Evolutionary conservation across 2,888 invertebrate genomes (phyloP).

Genomic region (Ypsolopha sequella): DNA sequence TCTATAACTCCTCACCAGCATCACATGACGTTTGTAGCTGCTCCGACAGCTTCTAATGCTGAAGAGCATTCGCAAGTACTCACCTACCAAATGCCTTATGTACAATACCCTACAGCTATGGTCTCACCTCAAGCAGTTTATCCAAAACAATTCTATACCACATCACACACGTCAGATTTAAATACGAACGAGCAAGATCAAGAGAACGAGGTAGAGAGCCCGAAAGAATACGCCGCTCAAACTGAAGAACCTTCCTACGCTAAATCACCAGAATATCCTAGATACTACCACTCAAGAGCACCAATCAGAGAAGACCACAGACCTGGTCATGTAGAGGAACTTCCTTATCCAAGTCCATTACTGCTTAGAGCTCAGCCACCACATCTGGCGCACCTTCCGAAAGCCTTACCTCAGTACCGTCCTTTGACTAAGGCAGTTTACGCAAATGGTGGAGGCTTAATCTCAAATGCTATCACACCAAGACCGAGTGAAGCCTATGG

Average conservation of each 20-base stretch:
- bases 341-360: constrained; percentile 48
- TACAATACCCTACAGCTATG: constrained; percentile 35
- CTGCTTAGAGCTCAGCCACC: constrained; percentile 37
- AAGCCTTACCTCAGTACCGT: constrained; percentile 45
- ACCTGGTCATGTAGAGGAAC: constrained; percentile 28
- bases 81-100: constrained; percentile 38
- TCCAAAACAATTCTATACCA: constrained; percentile 4
- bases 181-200: constrained; percentile 36
- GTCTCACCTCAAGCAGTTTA: constrained; percentile 26
- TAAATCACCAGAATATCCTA: constrained; percentile 30
- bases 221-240: constrained; percentile 32
- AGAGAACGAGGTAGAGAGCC: constrained; percentile 29
- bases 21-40: constrained; percentile 5
- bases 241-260: constrained; percentile 28
- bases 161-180: constrained; percentile 22
- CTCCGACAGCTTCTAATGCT: constrained; percentile 4
- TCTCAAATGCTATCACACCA: constrained; percentile 25
- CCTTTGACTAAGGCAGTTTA: constrained; percentile 48
- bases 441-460: constrained; percentile 23
- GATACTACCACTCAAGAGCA: constrained; percentile 42
- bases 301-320: constrained; percentile 40
- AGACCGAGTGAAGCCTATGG: constrained; percentile 33
- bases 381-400: constrained; percentile 50
- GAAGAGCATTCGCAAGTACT: constrained; percentile 12
- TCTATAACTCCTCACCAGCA: constrained; percentile 2